Percentiles rank a stretch among this genome's conserved stretches.
Conservation (phyloP, 2,113 vertebrate genomes). For the Ageneiosus marmoratus region DNA sequence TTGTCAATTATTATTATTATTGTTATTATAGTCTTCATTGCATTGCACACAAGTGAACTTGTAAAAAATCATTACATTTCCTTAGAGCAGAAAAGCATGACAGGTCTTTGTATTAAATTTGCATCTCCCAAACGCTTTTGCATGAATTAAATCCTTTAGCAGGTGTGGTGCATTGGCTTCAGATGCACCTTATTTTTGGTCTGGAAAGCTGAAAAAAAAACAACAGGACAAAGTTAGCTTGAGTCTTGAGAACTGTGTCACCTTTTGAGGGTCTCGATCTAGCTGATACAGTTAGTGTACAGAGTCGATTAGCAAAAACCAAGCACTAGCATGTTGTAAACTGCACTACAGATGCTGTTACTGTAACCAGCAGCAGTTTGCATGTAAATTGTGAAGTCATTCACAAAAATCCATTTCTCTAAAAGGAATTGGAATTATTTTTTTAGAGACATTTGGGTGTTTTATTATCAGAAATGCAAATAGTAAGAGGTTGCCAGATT, state of each 20-base stretch:
- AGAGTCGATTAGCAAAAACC: background rate
- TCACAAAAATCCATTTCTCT: background rate
- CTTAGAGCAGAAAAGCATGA: background rate
- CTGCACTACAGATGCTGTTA: background rate
- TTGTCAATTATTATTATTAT: background rate
- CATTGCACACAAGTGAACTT: background rate
- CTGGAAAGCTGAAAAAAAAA: background rate
- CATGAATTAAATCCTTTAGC: background rate
- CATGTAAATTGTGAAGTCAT: background rate
- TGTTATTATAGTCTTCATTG: background rate
- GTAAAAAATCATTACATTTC: background rate
- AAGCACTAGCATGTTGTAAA: background rate
- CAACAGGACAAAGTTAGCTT: background rate
- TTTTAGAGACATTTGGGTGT: background rate
- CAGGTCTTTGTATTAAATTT: background rate
- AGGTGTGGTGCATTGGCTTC: too few relatives aligned
- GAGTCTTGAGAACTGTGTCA: background rate
- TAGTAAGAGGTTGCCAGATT: too few relatives aligned
- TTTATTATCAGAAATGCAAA: too few relatives aligned
- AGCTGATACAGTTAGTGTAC: background rate
- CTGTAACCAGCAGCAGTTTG: background rate
- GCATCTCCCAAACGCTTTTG: background rate
- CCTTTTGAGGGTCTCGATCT: background rate
- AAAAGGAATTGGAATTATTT: background rate
- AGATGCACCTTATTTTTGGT: background rate